Conservation (phyloP, 2,888 invertebrate species). For the Syritta pipiens region DNA sequence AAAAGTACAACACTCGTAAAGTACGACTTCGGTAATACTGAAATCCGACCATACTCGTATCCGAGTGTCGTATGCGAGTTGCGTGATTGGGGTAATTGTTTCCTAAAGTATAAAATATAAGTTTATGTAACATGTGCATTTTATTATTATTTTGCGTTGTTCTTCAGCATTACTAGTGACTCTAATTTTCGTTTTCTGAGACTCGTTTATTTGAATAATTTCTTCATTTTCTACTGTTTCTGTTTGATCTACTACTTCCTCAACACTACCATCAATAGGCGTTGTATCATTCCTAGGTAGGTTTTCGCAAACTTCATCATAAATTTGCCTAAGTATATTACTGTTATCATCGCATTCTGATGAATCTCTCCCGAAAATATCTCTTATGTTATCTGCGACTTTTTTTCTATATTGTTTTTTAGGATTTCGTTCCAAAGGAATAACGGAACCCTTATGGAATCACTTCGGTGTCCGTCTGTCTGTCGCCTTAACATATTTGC, state of each 20-base stretch:
- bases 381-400: not conserved
- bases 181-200: not conserved
- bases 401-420: not conserved
- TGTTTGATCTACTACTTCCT: not conserved
- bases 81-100: too few relatives aligned
- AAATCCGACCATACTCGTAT: too few relatives aligned
- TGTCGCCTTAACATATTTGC: too few relatives aligned
- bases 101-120: too few relatives aligned
- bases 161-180: not conserved
- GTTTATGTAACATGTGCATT: too few relatives aligned
- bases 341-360: not conserved
- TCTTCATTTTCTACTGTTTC: not conserved
- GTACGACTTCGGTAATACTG: too few relatives aligned
- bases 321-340: not conserved
- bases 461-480: too few relatives aligned
- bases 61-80: too few relatives aligned
- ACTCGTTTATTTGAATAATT: not conserved
- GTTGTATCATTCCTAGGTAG: not conserved
- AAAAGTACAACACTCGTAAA: too few relatives aligned
- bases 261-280: not conserved
- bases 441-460: too few relatives aligned
- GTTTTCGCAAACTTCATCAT: not conserved
- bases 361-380: not conserved
- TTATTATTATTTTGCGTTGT: not conserved
- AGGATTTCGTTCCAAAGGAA: too few relatives aligned